A percentile compares a stretch with the other conserved stretches of the same genome.
Evolutionary conservation across 2,113 vertebrate genomes (phyloP).

Genomic region (Caranx ignobilis): DNA sequence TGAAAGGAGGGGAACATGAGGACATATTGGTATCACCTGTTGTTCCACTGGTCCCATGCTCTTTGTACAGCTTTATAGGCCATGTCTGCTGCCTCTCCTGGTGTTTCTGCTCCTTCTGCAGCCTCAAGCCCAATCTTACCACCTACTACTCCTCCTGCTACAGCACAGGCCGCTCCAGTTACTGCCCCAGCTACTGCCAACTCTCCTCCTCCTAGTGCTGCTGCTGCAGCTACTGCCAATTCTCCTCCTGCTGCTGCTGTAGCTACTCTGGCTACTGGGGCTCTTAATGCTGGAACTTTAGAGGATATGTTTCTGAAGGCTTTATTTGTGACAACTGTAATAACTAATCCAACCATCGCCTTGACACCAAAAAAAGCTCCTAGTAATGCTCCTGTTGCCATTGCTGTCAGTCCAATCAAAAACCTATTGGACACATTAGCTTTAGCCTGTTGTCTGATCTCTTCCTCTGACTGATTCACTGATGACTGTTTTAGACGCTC

Average conservation of each 20-base stretch:
- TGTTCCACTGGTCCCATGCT: background rate
- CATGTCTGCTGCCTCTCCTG: background rate
- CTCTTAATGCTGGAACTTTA: too few species aligned
- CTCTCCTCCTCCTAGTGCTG: background rate
- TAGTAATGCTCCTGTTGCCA: constrained; percentile 32
- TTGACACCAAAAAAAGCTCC: constrained; percentile 43
- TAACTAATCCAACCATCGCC: rapidly evolving
- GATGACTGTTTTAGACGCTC: background rate
- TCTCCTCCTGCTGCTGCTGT: too few species aligned
- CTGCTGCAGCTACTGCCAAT: too few species aligned
- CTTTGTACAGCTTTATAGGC: background rate
- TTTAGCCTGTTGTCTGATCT: constrained; percentile 73
- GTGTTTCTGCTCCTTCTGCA: constrained; percentile 15
- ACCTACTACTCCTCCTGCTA: constrained; percentile 1
- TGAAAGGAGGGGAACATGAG: too few species aligned
- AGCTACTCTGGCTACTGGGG: too few species aligned
- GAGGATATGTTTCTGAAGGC: too few species aligned
- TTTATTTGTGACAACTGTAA: background rate
- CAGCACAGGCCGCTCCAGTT: rapidly evolving
- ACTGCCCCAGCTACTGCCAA: background rate
- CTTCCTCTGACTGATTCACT: background rate
- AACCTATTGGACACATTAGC: rapidly evolving
- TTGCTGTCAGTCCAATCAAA: constrained; percentile 25
- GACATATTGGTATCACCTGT: too few species aligned
- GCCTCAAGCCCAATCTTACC: background rate